Base-by-base conservation (phyloP, 2,797 vertebrate genomes). In the Danio albolineatus region DNA sequence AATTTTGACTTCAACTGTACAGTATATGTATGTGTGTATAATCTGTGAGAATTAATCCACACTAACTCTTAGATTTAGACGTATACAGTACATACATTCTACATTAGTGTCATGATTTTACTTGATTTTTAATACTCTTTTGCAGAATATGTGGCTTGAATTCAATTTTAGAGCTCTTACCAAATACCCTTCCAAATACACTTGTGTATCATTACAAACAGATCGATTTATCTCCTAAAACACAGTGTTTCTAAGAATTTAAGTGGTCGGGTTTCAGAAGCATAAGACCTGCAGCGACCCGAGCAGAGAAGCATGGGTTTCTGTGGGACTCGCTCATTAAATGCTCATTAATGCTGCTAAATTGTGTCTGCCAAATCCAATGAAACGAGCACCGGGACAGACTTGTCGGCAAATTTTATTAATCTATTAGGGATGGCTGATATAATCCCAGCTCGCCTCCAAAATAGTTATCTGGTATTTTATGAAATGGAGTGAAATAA, bases 401-500 rank as follows among this genome's bases (percentile, higher is more conserved):
- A 76, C 48, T 79, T 43, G 73, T 49, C 79, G 73, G 71, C 71
- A 82, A 84, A 88, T 81, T 70, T 3, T 88, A 90, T 87, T 90
- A 89, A 92, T 91, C 89, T 92, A 90, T 89, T 67, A 87, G 86
- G 74, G 81, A 84, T 70, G 82, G 85, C 79, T 83, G 85, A 90
- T 93, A 90, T 91, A 90, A 89, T 79, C 84, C 83, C 82, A 84
- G 80, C 48, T 82, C 82, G 79, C 87, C 87, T 90, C 86, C 89
- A 84, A 88, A 89, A 90, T 86, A 87, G 90, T 91, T 91, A 89
- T 90, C 86, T 83, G 87, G 88, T 84, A 86, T 77, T 74, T 57
- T 85, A 84, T 86, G 85, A 89, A 90, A 91, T 85, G 82, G 86
- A 87, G 84, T 87, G 82, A 82, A 88, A 90, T 89, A 89, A 91